Percentiles rank a stretch among this genome's conserved stretches.
Conservation (phyloP, 2,113 vertebrate genomes). For the Acanthochromis polyacanthus region DNA sequence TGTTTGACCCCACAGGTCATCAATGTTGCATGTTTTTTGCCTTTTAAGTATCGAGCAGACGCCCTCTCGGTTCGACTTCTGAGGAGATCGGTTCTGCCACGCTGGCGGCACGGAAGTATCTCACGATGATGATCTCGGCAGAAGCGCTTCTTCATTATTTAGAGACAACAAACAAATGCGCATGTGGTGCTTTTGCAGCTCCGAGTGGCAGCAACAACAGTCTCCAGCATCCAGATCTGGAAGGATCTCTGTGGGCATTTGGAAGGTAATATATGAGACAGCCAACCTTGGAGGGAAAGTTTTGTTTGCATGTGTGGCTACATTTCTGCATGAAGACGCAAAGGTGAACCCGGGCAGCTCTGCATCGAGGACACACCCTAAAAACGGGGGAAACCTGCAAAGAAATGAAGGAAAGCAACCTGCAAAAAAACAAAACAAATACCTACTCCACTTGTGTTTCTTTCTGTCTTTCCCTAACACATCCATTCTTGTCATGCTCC, state of each 20-base stretch:
- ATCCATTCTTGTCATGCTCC: slow-evolving; percentile 35
- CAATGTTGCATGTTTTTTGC: slow-evolving; percentile 69
- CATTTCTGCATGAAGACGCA: slow-evolving; percentile 36
- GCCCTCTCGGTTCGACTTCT: slow-evolving; percentile 38
- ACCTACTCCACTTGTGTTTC: slow-evolving; percentile 20
- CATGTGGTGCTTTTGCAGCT: background rate
- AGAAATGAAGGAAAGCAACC: background rate
- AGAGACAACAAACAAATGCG: slow-evolving; percentile 48
- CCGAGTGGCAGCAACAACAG: background rate
- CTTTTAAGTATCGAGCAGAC: slow-evolving; percentile 69
- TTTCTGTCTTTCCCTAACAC: slow-evolving; percentile 19
- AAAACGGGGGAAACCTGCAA: background rate
- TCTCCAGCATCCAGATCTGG: slow-evolving; percentile 8
- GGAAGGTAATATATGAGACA: slow-evolving; percentile 42
- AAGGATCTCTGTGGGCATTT: slow-evolving; percentile 23
- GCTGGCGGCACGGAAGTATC: slow-evolving; percentile 28
- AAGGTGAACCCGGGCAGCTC: background rate
- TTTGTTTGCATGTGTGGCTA: slow-evolving; percentile 6
- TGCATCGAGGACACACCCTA: slow-evolving; percentile 20
- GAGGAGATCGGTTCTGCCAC: slow-evolving; percentile 64
- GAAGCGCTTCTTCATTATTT: slow-evolving; percentile 64
- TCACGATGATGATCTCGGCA: slow-evolving; percentile 60
- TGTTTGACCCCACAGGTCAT: slow-evolving; percentile 54
- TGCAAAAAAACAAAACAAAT: slow-evolving; percentile 10
- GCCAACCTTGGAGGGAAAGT: slow-evolving; percentile 45